Conservation (phyloP, 1,140 invertebrate species). For the Apis laboriosa region DNA sequence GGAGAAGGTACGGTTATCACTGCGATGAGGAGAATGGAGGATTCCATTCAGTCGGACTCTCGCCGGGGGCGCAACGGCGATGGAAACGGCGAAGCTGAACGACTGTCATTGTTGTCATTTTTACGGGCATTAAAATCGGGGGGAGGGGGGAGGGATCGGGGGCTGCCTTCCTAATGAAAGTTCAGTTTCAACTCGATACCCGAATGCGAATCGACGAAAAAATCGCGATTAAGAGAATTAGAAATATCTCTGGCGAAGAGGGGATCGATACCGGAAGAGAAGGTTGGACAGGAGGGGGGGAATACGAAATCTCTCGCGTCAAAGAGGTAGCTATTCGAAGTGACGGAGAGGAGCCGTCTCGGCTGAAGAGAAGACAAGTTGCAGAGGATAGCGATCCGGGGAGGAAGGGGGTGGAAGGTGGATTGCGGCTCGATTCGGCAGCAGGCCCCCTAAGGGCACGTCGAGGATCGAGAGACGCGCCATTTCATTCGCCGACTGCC, state of each 20-base stretch:
- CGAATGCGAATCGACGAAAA: too few species aligned
- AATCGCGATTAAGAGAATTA: too few species aligned
- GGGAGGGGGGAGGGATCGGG: not conserved
- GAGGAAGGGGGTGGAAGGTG: constrained; percentile 43
- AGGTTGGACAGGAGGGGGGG: not conserved
- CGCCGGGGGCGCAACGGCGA: constrained; percentile 66
- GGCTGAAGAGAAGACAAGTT: constrained; percentile 65
- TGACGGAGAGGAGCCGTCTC: constrained; percentile 57
- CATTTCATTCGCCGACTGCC: constrained; percentile 81
- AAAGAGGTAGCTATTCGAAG: constrained; percentile 48
- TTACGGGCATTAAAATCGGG: constrained; percentile 66
- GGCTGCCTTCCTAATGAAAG: constrained; percentile 27
- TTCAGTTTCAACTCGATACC: not conserved
- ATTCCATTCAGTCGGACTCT: constrained; percentile 71
- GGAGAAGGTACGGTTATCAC: constrained; percentile 62
- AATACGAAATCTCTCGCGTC: not conserved
- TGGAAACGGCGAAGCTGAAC: constrained; percentile 67
- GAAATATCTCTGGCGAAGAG: too few species aligned
- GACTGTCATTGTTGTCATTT: constrained; percentile 74
- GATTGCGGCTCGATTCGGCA: constrained; percentile 72
- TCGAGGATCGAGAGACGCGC: constrained; percentile 77
- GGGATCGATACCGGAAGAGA: not conserved
- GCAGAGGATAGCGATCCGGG: constrained; percentile 24
- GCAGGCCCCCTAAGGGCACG: constrained; percentile 73
- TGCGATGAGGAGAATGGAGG: constrained; percentile 68